These are phyloP conservation scores for Automeris io DNA, from an alignment of 2,888 invertebrate genomes.

Conservation along the genomic window DNA sequence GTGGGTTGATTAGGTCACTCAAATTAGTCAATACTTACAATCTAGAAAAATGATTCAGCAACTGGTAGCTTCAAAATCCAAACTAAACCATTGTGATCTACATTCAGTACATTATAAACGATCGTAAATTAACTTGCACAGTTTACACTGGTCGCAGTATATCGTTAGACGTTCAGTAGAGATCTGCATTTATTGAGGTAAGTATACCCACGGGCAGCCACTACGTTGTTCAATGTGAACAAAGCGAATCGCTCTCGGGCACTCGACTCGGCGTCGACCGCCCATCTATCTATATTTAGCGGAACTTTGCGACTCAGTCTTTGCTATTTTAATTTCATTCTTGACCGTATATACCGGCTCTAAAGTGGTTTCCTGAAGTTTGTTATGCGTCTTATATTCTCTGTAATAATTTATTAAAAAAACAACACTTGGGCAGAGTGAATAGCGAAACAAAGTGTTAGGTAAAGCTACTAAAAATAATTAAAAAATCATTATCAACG, in stretches of 20 bases:
- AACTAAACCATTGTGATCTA: constrained; percentile 46
- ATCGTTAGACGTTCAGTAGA: neutral
- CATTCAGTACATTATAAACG: constrained; percentile 20
- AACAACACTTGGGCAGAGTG: too few relatives aligned
- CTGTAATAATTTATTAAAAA: neutral
- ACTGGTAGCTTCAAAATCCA: constrained; percentile 31
- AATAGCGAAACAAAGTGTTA: too few relatives aligned
- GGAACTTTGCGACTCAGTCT: constrained; percentile 68
- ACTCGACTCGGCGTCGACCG: constrained; percentile 38
- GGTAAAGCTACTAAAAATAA: neutral
- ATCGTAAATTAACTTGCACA: neutral
- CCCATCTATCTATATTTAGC: constrained; percentile 69
- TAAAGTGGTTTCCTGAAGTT: constrained; percentile 38
- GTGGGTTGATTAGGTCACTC: constrained; percentile 7
- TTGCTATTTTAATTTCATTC: constrained; percentile 75
- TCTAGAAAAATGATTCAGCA: constrained; percentile 35
- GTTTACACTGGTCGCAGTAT: constrained; percentile 1
- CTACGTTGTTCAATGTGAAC: constrained; percentile 4
- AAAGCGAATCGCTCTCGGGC: constrained; percentile 41
- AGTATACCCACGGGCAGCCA: neutral
- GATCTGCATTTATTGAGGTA: constrained; percentile 7
- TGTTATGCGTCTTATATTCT: constrained; percentile 12
- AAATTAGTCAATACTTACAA: constrained; percentile 32
- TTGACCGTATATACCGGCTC: constrained; percentile 43
- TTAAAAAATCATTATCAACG: neutral